Conservation (phyloP, 1,140 invertebrate species). For the Zaprionus gabonicus region DNA sequence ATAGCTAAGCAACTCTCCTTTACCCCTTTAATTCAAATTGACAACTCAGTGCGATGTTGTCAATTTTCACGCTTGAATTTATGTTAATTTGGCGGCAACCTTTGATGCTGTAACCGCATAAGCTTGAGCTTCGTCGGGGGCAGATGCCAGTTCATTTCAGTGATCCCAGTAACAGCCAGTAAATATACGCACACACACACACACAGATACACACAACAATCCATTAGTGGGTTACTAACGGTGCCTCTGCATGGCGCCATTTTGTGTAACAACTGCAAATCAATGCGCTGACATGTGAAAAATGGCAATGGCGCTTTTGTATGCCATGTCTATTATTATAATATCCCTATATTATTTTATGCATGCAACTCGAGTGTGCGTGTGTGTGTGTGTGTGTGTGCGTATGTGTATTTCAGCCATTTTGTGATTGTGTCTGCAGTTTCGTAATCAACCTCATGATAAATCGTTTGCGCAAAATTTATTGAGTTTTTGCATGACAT, state of each 20-base stretch:
- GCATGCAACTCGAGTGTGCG: constrained; percentile 61
- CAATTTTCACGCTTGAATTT: constrained; percentile 68
- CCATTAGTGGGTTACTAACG: constrained; percentile 75
- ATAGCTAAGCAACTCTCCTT: not conserved
- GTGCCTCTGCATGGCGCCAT: constrained; percentile 51
- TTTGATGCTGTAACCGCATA: constrained; percentile 40
- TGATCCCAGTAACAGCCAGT: constrained; percentile 45
- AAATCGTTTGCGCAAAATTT: constrained; percentile 80
- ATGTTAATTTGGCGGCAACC: constrained; percentile 74
- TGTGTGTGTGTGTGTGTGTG: not conserved
- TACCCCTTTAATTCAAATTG: constrained; percentile 13
- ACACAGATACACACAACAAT: constrained; percentile 45
- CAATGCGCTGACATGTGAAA: constrained; percentile 77
- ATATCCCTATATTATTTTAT: constrained; percentile 80
- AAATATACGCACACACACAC: constrained; percentile 21
- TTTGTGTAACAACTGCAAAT: constrained; percentile 81
- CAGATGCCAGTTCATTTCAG: constrained; percentile 33
- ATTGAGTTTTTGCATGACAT: constrained; percentile 82
- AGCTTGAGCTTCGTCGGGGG: constrained; percentile 2
- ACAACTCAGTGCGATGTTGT: constrained; percentile 52
- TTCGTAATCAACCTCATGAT: constrained; percentile 81
- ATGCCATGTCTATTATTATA: constrained; percentile 80
- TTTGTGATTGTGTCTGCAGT: constrained; percentile 74
- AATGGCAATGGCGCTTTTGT: constrained; percentile 70
- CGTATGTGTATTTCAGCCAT: constrained; percentile 30